Evolutionary conservation across 37 sponge, comb jelly and placozoan species (phyloP).

Genomic region (Chondrilla cf. caribensis): DNA sequence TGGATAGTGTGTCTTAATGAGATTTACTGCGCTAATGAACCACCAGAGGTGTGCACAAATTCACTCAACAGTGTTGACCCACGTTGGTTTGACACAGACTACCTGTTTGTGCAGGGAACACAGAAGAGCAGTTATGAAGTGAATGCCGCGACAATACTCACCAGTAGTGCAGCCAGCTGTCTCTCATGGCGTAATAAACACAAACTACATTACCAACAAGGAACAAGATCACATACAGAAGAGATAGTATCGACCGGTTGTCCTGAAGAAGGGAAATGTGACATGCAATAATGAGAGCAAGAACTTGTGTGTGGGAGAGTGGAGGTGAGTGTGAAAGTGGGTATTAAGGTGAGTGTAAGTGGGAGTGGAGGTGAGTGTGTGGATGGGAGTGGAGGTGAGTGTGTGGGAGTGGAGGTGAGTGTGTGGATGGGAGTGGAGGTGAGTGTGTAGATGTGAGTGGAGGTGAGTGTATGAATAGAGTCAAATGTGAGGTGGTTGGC

Average conservation of each 20-base stretch:
- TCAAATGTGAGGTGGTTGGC: too few species aligned
- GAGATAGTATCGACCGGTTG: slow-evolving; percentile 31
- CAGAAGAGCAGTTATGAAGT: too few species aligned
- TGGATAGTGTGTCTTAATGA: too few species aligned
- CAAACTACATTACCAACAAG: slow-evolving; percentile 73
- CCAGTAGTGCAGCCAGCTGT: slow-evolving; percentile 74
- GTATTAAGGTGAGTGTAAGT: not conserved
- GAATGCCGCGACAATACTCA: too few species aligned
- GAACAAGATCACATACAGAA: slow-evolving; percentile 61
- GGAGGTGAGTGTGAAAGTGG: too few species aligned
- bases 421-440: not conserved
- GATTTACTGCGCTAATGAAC: too few species aligned
- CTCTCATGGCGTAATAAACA: slow-evolving; percentile 83
- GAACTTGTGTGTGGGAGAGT: too few species aligned
- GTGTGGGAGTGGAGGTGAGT: not conserved
- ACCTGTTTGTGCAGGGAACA: too few species aligned
- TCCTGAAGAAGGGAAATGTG: slow-evolving; percentile 47
- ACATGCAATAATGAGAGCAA: not conserved
- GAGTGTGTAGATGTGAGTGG: not conserved
- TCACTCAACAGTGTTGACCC: too few species aligned
- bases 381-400: not conserved
- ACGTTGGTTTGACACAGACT: too few species aligned
- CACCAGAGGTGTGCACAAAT: too few species aligned
- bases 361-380: not conserved
- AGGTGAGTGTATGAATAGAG: not conserved